Base-by-base conservation (phyloP, 2,797 vertebrate genomes). In the Liparis tanakae region DNA sequence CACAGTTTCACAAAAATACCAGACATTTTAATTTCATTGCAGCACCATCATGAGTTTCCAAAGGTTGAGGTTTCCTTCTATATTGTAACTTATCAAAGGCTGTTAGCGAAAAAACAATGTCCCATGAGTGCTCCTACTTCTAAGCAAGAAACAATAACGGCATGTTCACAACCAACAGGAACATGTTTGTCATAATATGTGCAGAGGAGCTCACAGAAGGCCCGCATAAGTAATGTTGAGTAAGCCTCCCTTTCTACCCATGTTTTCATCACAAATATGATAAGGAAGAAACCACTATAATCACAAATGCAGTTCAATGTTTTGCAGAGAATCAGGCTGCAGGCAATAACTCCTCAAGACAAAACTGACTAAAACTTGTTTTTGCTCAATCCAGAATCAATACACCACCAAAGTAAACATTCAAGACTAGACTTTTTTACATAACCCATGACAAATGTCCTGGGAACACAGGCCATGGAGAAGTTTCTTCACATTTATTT, bases 401-500 rank as follows among this genome's bases (percentile, higher is more conserved):
- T 15, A 1, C 15, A 22, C 3, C 7, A 4, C n/a, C 50, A 43
- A 56, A 37, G 25, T 41, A 67, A 13, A 39, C 33, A 55, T 33
- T 54, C 33, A 4, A 20, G 10, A 65, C 3, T 53, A 61, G 30
- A 34, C 5, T 2, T 10, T 30, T 51, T 30, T 34, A 50, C 34
- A 37, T 17, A 17, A 65, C 56, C 18, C 4, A n/a, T 62, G 56
- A 18, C 62, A 55, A 72, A 18, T 12, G 12, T 34, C 12, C 14
- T 61, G 20, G 55, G 66, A 72, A 58, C 34, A 62, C 53, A 66
- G 22, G 48, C 12, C 4, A 10, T 15, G 15, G 12, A 7, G 39
- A 14, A 43, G 14, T 54, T 33, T 76, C 14, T 37, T 74, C 69
- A 41, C 61, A 37, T 67, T 60, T 53, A 15, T 18, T 68, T 25